Percentiles rank a stretch among this genome's conserved stretches.
Evolutionary conservation across 2,113 vertebrate genomes (phyloP).

Genomic region (Penelope pileata): DNA sequence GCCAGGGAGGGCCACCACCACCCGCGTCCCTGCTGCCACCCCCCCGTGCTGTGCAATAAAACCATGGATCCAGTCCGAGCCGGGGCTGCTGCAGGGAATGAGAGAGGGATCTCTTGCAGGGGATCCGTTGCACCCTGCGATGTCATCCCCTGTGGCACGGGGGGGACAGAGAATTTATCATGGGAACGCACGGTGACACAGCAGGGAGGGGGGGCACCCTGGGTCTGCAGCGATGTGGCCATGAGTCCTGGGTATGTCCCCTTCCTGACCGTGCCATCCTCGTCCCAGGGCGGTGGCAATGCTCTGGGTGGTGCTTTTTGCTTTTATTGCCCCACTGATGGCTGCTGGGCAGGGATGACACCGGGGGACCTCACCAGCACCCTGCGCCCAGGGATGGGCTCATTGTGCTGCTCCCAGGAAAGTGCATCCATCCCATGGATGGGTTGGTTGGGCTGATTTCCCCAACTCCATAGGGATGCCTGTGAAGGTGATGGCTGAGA

Average conservation of each 20-base stretch:
- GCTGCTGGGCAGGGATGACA: neutral
- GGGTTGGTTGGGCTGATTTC: neutral
- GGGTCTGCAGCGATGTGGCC: too few species aligned
- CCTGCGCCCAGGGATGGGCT: rapidly evolving
- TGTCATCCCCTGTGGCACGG: too few species aligned
- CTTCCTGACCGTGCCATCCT: neutral
- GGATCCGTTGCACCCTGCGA: too few species aligned
- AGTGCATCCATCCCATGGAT: neutral
- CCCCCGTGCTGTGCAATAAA: neutral
- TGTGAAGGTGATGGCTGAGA: neutral
- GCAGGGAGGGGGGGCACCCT: neutral
- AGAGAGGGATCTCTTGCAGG: too few species aligned
- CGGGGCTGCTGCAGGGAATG: neutral
- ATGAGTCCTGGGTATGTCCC: neutral
- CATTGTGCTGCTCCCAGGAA: neutral
- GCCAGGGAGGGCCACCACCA: constrained; percentile 2
- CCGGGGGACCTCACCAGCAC: neutral
- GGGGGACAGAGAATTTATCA: neutral
- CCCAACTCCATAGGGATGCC: neutral
- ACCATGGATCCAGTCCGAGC: neutral
- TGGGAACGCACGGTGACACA: neutral
- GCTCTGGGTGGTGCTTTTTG: neutral
- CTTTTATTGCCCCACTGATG: neutral
- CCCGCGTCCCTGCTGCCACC: rapidly evolving
- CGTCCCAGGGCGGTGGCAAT: neutral